Evolutionary conservation across 2,797 vertebrate species (phyloP), one percentile per base, ranked within the genome.

Genomic region (Sebastes umbrosus): DNA sequence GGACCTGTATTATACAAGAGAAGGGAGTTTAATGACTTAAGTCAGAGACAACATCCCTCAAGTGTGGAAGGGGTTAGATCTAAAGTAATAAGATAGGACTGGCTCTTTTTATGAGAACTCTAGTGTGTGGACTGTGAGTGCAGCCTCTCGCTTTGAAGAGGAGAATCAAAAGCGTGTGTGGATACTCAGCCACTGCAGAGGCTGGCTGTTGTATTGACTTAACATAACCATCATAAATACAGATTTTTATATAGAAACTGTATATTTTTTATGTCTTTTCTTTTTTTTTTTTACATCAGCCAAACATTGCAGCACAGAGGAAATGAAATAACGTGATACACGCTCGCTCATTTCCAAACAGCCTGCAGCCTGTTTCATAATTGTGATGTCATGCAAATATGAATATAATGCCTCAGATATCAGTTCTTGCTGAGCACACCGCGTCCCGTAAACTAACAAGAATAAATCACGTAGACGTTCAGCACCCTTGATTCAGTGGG

Each of bases 121-220:
- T 65, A 16, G 65, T 70, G 64, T 81, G 73, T 75, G 86, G 77
- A 91, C 72, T 87, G 69, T 43, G 69, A 84, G 80, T 69, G 76
- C 25, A 86, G 80, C 77, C 77, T 86, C 75, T 77, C 6, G 27
- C 90, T 90, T 92, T 90, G 88, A 89, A 89, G 85, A 84, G 82
- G 13, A n/a, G 82, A 92, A 89, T 94, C 88, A 92, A 88, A 93
- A 80, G 86, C 29, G 18, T 84, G 66, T 80, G 64, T 81, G 83
- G 84, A 84, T 79, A 71, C 62, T 81, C 70, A 68, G 70, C 80
- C 65, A 81, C 89, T 87, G 83, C 88, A 92, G 87, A 92, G 80
- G 75, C 80, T 70, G 72, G 79, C 64, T 89, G 84, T 89, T 92
- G 75, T 90, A 82, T 84, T 87, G 87, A 88, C 83, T 92, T 91